Evolutionary conservation across 2,888 invertebrate species (phyloP).

Genomic region (Nemapogon koenigi): DNA sequence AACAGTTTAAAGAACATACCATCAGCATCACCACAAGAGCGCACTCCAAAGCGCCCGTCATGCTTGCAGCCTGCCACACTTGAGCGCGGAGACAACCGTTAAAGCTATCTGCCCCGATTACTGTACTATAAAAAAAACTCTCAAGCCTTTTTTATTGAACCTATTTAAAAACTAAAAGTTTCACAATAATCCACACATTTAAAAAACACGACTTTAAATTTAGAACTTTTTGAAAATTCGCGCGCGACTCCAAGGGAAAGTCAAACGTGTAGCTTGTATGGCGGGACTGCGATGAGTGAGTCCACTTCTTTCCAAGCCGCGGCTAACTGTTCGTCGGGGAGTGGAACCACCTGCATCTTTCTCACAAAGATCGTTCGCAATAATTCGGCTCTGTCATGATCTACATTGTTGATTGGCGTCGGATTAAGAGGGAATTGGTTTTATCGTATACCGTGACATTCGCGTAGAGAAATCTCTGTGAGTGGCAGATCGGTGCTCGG

Average conservation of each 20-base stretch:
- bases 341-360: constrained; percentile 57
- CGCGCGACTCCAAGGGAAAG: too few species aligned
- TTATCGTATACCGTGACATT: constrained; percentile 46
- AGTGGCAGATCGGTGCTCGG: constrained; percentile 36
- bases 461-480: constrained; percentile 45
- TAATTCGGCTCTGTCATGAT: constrained; percentile 39
- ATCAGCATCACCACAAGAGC: constrained; percentile 47
- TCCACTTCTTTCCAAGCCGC: too few species aligned
- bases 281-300: too few species aligned
- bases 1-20: constrained; percentile 52
- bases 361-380: constrained; percentile 50
- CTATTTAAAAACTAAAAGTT: too few species aligned
- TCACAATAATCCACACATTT: too few species aligned
- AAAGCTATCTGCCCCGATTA: constrained; percentile 64
- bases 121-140: constrained; percentile 40
- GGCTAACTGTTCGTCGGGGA: constrained; percentile 29
- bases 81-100: constrained; percentile 62
- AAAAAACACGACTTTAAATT: too few species aligned
- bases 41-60: constrained; percentile 54
- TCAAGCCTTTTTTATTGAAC: too few species aligned
- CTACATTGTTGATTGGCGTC: constrained; percentile 58
- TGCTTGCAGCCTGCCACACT: constrained; percentile 62
- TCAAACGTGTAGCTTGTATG: too few species aligned
- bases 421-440: constrained; percentile 49
- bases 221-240: too few species aligned